phyloP scores from a whole-genome alignment of 1,140 invertebrate species.

The Harpegnathos saltator region DNA sequence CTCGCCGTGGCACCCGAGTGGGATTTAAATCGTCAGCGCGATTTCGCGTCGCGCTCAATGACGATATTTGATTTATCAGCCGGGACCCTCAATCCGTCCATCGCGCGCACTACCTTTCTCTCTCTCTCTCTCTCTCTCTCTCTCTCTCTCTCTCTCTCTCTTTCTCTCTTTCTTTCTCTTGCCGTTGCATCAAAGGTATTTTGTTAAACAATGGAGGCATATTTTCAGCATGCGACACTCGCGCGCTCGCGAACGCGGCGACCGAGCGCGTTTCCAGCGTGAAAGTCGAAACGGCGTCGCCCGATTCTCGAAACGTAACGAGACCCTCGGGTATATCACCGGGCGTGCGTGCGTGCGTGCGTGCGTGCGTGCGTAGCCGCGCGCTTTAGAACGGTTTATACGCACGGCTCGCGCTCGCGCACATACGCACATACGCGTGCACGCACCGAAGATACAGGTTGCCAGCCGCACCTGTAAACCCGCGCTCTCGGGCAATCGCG shows the following conservation, averaged over 20 bases:
- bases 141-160: no score
- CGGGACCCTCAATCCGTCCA: no score
- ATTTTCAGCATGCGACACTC: slow-evolving; percentile 33
- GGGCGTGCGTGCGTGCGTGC: no score
- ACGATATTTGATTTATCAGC: no score
- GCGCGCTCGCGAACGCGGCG: not conserved
- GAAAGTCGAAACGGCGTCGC: slow-evolving; percentile 63
- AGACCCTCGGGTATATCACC: slow-evolving; percentile 63
- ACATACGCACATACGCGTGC: slow-evolving; percentile 61
- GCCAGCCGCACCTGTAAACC: slow-evolving; percentile 84
- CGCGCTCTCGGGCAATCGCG: slow-evolving; percentile 71
- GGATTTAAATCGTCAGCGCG: no score
- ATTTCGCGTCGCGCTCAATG: no score
- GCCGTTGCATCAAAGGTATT: not conserved
- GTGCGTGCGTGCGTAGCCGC: slow-evolving; percentile 53
- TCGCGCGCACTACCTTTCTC: no score
- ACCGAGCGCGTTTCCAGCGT: slow-evolving; percentile 47
- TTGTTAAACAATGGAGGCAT: slow-evolving; percentile 25
- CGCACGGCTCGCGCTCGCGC: slow-evolving; percentile 54
- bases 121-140: no score
- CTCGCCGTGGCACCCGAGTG: no score
- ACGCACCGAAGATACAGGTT: slow-evolving; percentile 80
- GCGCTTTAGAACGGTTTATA: slow-evolving; percentile 59
- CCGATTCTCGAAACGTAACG: slow-evolving; percentile 69
- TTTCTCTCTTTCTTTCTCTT: no score